phyloP scores from a whole-genome alignment of 2,113 vertebrate species.

The Balaeniceps rex region DNA sequence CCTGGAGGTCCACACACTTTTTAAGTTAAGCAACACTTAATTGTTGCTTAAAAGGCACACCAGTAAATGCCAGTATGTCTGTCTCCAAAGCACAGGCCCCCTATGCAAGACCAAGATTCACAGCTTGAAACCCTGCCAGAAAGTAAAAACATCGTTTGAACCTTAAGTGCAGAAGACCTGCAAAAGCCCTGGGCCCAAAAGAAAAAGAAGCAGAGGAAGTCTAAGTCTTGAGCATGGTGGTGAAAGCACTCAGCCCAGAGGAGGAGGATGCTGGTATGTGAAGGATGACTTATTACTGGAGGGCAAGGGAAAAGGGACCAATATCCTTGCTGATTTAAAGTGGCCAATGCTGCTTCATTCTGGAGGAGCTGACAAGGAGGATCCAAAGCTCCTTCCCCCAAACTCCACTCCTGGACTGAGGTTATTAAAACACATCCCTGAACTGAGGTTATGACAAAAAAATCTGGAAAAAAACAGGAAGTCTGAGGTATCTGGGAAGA shows the following conservation, averaged over 20 bases:
- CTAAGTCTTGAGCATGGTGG: background rate
- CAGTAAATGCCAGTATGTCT: background rate
- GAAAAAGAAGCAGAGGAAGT: background rate
- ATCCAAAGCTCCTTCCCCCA: background rate
- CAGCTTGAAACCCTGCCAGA: background rate
- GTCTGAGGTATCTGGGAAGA: background rate
- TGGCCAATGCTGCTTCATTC: background rate
- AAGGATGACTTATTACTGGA: background rate
- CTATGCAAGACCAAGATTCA: background rate
- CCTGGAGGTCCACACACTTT: background rate
- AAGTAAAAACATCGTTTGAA: background rate
- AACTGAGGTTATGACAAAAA: background rate
- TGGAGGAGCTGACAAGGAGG: background rate
- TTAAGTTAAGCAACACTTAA: background rate
- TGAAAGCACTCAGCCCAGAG: background rate
- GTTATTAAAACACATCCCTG: background rate
- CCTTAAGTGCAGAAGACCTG: background rate
- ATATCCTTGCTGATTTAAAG: background rate
- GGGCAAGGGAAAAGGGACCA: background rate
- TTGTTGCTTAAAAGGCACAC: rapidly evolving
- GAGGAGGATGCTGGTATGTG: background rate
- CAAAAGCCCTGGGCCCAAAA: background rate
- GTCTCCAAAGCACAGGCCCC: background rate
- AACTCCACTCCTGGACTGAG: background rate
- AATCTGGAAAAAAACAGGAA: background rate